These are phyloP conservation scores for Marmota monax DNA, from an alignment of 2,113 vertebrate species.

Conservation along the genomic window DNA sequence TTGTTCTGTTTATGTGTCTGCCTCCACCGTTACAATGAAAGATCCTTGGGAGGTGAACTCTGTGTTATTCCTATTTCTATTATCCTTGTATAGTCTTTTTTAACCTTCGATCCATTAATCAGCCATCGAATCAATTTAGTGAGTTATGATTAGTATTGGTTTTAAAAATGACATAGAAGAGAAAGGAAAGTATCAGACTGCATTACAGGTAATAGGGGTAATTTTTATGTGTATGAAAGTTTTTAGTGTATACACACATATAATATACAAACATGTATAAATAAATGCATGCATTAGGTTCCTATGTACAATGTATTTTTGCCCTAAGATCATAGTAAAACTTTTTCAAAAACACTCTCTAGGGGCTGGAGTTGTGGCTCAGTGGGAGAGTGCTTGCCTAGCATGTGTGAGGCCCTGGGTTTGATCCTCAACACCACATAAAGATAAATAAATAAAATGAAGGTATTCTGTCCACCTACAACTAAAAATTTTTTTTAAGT, in stretches of 20 bases:
- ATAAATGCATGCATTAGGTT: neutral
- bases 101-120: neutral
- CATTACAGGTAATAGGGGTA: neutral
- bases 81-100: neutral
- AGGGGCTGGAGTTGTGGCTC: no score
- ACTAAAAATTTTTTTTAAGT: no score
- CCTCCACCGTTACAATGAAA: neutral
- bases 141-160: neutral
- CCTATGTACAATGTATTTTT: neutral
- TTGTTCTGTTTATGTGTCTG: neutral
- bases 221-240: neutral
- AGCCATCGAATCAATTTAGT: neutral
- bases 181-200: neutral
- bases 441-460: no score
- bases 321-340: neutral
- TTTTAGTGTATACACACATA: neutral
- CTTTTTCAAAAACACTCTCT: neutral
- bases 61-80: neutral
- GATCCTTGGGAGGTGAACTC: neutral
- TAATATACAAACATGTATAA: neutral
- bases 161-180: neutral
- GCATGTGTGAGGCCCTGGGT: no score
- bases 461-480: no score
- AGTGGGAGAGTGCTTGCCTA: no score
- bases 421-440: no score